These are phyloP conservation scores for Nephila pilipes DNA, from an alignment of 1,140 invertebrate species.

Conservation along the genomic window DNA sequence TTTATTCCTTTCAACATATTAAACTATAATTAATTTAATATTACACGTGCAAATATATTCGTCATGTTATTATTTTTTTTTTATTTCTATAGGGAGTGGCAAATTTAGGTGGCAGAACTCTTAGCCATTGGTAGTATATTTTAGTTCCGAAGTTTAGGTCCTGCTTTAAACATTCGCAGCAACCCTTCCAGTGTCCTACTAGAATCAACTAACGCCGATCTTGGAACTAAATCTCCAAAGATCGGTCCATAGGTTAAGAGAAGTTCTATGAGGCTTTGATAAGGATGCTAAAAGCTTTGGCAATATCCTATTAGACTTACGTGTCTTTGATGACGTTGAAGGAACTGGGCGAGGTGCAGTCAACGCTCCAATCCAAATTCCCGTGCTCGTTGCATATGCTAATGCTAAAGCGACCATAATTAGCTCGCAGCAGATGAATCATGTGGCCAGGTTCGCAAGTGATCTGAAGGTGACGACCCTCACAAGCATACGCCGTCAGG, in stretches of 20 bases:
- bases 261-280: neutral
- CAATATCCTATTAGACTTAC: constrained; percentile 79
- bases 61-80: no score
- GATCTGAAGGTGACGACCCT: constrained; percentile 93
- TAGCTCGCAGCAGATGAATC: constrained; percentile 95
- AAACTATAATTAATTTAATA: no score
- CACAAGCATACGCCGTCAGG: constrained; percentile 95
- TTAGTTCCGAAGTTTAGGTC: no score
- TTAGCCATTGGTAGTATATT: no score
- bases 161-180: no score
- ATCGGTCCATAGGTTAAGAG: neutral
- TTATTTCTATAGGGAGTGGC: no score
- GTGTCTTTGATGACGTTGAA: constrained; percentile 82
- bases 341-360: constrained; percentile 91
- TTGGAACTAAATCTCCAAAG: neutral
- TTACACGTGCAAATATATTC: no score
- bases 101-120: no score
- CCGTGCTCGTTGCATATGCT: constrained; percentile 97
- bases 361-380: constrained; percentile 95
- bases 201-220: no score
- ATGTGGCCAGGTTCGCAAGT: constrained; percentile 92
- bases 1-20: no score
- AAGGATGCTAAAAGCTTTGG: neutral
- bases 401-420: constrained; percentile 97
- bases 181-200: no score